phyloP scores from a whole-genome alignment of 92 coral and sea anemone genomes.

The Porites rus region DNA sequence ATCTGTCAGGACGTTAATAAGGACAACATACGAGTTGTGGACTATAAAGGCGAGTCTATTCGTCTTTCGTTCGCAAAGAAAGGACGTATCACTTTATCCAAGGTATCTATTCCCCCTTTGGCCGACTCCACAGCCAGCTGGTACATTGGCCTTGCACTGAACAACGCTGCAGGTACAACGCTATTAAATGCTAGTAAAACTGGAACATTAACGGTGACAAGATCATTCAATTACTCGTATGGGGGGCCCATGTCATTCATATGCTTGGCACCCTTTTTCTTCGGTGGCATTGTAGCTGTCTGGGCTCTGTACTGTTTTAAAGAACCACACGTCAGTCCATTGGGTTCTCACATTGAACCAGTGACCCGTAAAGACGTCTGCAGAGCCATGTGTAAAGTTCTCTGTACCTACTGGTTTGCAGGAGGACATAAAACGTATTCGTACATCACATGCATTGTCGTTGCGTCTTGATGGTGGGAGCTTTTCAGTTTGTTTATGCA shows the following conservation, averaged over 20 bases:
- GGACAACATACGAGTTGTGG: neutral
- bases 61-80: slow-evolving; percentile 10
- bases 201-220: neutral
- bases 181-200: neutral
- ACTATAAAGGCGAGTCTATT: neutral
- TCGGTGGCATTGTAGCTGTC: neutral
- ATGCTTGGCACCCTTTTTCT: too few relatives aligned
- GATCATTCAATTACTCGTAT: slow-evolving; percentile 7
- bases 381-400: slow-evolving; percentile 55
- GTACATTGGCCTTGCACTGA: slow-evolving; percentile 10
- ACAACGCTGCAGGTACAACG: neutral
- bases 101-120: neutral
- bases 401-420: slow-evolving; percentile 64
- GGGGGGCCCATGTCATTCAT: neutral
- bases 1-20: neutral
- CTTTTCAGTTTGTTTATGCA: slow-evolving; percentile 86
- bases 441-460: slow-evolving; percentile 84
- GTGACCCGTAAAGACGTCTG: slow-evolving; percentile 28
- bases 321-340: neutral
- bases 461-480: slow-evolving; percentile 84
- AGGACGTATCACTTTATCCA: slow-evolving; percentile 16
- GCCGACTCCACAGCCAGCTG: neutral
- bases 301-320: neutral
- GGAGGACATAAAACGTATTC: slow-evolving; percentile 70
- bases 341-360: neutral